A percentile compares a stretch with the other conserved stretches of the same genome.
Conservation (phyloP, 2,113 vertebrate genomes). For the Microtus pennsylvanicus region DNA sequence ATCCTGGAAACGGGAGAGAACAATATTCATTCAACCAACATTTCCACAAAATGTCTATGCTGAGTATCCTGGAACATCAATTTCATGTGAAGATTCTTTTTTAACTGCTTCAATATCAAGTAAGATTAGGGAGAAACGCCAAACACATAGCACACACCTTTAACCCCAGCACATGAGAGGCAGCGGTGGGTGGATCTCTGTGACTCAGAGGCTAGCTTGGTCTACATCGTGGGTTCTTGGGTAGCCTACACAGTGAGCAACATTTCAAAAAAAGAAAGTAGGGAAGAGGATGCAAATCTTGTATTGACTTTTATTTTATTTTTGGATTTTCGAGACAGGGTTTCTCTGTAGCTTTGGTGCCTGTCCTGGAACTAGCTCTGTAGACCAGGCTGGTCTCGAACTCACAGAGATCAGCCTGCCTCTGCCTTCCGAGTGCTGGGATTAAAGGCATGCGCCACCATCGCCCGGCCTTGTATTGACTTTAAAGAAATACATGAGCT, state of each 20-base stretch:
- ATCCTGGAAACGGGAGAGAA: not conserved
- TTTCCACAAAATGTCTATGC: not conserved
- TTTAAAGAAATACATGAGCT: conserved; percentile 39
- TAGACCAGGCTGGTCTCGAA: too few relatives aligned
- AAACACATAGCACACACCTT: not conserved
- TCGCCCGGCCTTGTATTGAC: not conserved
- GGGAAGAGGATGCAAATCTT: not conserved
- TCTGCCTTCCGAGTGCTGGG: too few relatives aligned
- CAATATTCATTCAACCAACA: not conserved
- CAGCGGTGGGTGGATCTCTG: not conserved
- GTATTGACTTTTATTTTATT: not conserved
- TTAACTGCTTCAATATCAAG: conserved; percentile 11
- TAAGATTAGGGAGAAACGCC: not conserved
- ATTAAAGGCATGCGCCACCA: too few relatives aligned
- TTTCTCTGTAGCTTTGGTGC: too few relatives aligned
- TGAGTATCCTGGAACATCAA: not conserved
- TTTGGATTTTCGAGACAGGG: too few relatives aligned
- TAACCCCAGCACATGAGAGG: not conserved
- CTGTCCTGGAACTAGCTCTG: too few relatives aligned
- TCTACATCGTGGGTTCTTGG: not conserved
- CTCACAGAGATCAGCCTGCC: too few relatives aligned
- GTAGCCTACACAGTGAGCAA: not conserved
- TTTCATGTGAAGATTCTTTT: conserved; percentile 16
- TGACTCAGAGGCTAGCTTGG: not conserved
- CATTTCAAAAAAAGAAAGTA: not conserved